phyloP scores from a whole-genome alignment of 1,140 invertebrate genomes.

The Tetraneura akinire region DNA sequence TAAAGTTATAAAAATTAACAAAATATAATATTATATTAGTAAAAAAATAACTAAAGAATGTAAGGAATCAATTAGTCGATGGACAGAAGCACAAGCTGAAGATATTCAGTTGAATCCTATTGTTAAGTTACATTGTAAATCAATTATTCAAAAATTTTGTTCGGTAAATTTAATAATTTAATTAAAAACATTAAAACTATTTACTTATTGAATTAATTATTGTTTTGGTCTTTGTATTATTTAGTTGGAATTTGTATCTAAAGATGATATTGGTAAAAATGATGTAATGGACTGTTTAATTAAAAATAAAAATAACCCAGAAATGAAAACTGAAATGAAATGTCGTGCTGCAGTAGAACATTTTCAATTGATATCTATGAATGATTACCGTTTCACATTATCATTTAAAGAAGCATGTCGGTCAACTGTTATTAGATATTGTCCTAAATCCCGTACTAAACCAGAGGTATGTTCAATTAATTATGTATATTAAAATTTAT shows the following conservation, averaged over 20 bases:
- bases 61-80: slow-evolving; percentile 76
- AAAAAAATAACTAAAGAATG: slow-evolving; percentile 61
- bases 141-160: slow-evolving; percentile 82
- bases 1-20: slow-evolving; percentile 11
- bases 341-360: slow-evolving; percentile 94
- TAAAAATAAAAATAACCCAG: slow-evolving; percentile 83
- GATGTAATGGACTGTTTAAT: slow-evolving; percentile 94
- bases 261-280: slow-evolving; percentile 55
- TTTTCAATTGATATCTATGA: slow-evolving; percentile 86
- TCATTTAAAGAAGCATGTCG: slow-evolving; percentile 95
- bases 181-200: not conserved
- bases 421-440: slow-evolving; percentile 78
- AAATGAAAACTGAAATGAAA: slow-evolving; percentile 74
- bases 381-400: slow-evolving; percentile 91
- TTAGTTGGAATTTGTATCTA: slow-evolving; percentile 22
- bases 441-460: slow-evolving; percentile 65
- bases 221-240: slow-evolving; percentile 7
- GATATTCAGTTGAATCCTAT: slow-evolving; percentile 84
- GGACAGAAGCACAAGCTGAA: slow-evolving; percentile 85
- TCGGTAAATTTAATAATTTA: slow-evolving; percentile 61
- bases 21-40: slow-evolving; percentile 23
- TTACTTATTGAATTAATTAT: not conserved
- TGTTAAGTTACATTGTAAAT: slow-evolving; percentile 77
- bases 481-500: not conserved
- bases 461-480: slow-evolving; percentile 49